Evolutionary conservation across 35 echinoderm and acorn worm genomes (phyloP), one percentile per base, ranked within the genome.

Genomic region (Acanthaster planci): DNA sequence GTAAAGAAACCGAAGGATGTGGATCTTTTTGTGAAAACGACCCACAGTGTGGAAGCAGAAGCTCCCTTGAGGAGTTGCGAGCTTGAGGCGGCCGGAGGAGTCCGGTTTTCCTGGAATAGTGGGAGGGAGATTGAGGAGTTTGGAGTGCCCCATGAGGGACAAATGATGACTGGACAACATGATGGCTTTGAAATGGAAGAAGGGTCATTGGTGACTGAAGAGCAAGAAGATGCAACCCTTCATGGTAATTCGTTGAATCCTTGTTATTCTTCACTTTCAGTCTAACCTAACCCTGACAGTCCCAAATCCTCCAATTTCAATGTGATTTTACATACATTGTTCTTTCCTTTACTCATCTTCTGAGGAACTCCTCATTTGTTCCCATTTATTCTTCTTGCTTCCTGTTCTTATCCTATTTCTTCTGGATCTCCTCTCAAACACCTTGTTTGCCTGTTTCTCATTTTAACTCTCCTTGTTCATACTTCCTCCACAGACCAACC

Each of bases 71-170:
- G 23, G 18, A 26, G 64, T 7, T 1, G 30, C 19, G 14, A 31
- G 64, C 64, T 72, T 29, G 64, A 72, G 64, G 64, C 23, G 30
- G 19, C 64, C 14, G 64, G 64, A 36, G 64, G 64, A 34, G 64
- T 72, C 23, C 64, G 9, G 64, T 36, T 36, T 0, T 72, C 64
- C 34, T 72, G 64, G 64, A 72, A 72, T 10, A 26, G 30, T 26
- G 2, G 30, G 14, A 34, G 64, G 16, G 64, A 72, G 64, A 12
- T 47, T 47, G 64, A 72, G 64, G 64, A 72, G 64, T 72, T 72
- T 29, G 7, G 64, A 26, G 64, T 72, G 30, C 64, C 64, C 22
- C 64, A 26, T 26, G 26, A 2, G 30, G 64, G 30, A 8, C 64
- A 72, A 26, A 72, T 9, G 64, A 72, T 72, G 64, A 72, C 64